Evolutionary conservation across 2,888 invertebrate genomes (phyloP).

Genomic region (Rhagium mordax): DNA sequence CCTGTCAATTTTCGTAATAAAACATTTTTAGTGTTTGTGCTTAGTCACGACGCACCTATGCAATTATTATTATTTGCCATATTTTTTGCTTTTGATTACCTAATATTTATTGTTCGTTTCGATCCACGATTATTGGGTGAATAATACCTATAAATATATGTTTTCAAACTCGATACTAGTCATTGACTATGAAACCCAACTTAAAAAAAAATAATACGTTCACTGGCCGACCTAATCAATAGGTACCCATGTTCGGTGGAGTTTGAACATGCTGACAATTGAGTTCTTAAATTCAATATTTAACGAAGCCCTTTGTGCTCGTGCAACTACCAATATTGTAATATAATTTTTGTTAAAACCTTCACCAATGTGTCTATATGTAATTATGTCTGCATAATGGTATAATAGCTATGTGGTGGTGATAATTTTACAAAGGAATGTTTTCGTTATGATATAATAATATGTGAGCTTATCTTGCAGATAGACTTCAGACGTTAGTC

Average conservation of each 20-base stretch:
- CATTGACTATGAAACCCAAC: too few species aligned
- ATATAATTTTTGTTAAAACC: too few species aligned
- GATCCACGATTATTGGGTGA: background rate
- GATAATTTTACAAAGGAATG: background rate
- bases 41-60: background rate
- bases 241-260: too few species aligned
- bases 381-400: background rate
- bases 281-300: too few species aligned
- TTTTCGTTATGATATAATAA: background rate
- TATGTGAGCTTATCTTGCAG: background rate
- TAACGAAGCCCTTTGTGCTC: too few species aligned
- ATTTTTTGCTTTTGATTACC: background rate
- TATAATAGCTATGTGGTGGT: background rate
- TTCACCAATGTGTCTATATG: background rate
- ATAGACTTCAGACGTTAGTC: background rate
- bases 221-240: too few species aligned
- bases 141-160: constrained; percentile 5
- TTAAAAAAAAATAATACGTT: too few species aligned
- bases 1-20: too few species aligned
- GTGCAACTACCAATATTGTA: too few species aligned
- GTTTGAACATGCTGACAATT: too few species aligned
- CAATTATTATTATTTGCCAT: background rate
- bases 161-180: too few species aligned
- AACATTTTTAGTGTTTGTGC: too few species aligned
- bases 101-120: background rate